Base-by-base conservation (phyloP, 2,888 invertebrate genomes). In the Aethes cnicana region DNA sequence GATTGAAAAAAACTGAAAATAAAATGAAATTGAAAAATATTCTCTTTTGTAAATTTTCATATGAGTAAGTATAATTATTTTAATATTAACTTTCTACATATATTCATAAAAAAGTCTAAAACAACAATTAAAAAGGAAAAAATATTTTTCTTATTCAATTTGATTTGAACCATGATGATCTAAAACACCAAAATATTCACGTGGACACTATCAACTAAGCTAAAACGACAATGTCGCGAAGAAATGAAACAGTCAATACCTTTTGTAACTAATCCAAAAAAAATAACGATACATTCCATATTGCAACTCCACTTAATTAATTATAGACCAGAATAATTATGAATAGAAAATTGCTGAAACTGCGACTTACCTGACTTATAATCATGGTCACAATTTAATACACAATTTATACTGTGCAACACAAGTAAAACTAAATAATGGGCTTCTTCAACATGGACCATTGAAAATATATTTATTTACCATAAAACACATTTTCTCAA, bases 91-190 rank as follows among this genome's bases (percentile, higher is more conserved):
- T n/a, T n/a, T n/a, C n/a, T n/a, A n/a, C n/a, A n/a, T n/a, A n/a
- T n/a, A n/a, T n/a, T n/a, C n/a, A 46, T 25, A 44, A 48, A 48
- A 49, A 16, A 41, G 14, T 5, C 7, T 3, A 0, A 26, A 32
- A 47, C 33, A 37, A 42, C 14, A 20, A 35, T 23, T 20, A 37
- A 50, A 44, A 54, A 54, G 25, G 14, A 11, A 55, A 50, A 53
- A 55, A 50, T 30, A 44, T 20, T 6, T 26, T 20, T 36, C 6
- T 1, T 39, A 47, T 55, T 58, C 50, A 61, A 42, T 20, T 14
- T n/a, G 79, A 67, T 66, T 78, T 68, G 81, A 81, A 81, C 80
- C 76, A 58, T 55, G 69, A 58, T 63, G 66, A 52, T 48, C 55
- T 54, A 62, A 62, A 63, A 61, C 12, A 30, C n/a, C 12, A 48